Evolutionary conservation across 2,797 vertebrate genomes (phyloP), one percentile per base, ranked within the genome.

Genomic region (Artibeus lituratus): DNA sequence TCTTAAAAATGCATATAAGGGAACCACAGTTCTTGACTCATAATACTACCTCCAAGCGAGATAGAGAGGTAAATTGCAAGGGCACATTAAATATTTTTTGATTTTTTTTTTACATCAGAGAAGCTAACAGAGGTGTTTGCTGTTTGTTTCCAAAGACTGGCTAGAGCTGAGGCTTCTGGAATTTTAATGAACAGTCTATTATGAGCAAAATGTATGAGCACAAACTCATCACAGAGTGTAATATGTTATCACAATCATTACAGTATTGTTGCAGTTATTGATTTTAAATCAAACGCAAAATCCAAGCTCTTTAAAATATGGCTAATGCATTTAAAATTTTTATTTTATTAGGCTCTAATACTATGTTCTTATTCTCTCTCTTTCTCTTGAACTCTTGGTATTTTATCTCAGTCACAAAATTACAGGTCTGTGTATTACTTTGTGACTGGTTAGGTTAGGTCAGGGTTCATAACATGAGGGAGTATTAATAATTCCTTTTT

Each of bases 401-500:
- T 91, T 97, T 97, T 94, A 35, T 91, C 32, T 91, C 77, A 97
- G 21, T 22, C 83, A 80, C 59, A 91, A 67, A 97, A 97, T 95
- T 92, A 70, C 4, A 95, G 55, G 24, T 62, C 65, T 98, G 53
- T 94, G 78, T 96, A 74, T 98, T 97, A 94, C 29, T 96, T 97
- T 94, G 92, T 73, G 29, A 6, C 88, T 95, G 65, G 29, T 29
- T 97, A 96, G 97, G 51, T 93, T 77, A 76, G 90, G 69, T 85
- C 94, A 91, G 39, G 35, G 57, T 90, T 90, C 83, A 95, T 97
- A 96, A 96, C 94, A 55, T 32, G 4, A 88, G 39, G 80, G 53
- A 94, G 94, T 96, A 95, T 97, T 97, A 97, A 97, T 94, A 98
- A 96, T 90, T 12, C 35, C 97, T 97, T n/a, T 87, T 98, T 98